phyloP scores from a whole-genome alignment of 1,140 invertebrate species.

The Venustaconcha ellipsiformis region DNA sequence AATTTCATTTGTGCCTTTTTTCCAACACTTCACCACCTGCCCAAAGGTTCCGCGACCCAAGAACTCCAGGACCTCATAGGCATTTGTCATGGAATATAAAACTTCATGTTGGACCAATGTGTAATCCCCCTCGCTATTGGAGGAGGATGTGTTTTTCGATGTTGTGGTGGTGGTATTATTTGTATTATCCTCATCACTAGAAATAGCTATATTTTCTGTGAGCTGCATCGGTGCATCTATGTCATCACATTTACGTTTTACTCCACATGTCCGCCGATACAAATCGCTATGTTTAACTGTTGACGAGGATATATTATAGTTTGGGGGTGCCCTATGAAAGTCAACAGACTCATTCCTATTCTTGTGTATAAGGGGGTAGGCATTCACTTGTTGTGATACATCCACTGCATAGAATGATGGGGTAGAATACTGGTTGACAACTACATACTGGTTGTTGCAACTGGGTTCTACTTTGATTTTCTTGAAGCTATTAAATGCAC shows the following conservation, averaged over 20 bases:
- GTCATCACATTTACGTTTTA: conserved; percentile 63
- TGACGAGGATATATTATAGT: background rate
- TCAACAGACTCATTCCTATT: conserved; percentile 52
- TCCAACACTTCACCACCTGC: conserved; percentile 99
- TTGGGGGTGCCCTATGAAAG: conserved; percentile 27
- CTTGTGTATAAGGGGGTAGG: conserved; percentile 41
- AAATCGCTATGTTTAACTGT: conserved; percentile 15
- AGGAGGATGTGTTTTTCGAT: conserved; percentile 74
- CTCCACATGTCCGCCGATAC: conserved; percentile 54
- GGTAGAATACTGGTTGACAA: conserved; percentile 27
- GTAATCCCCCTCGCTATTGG: conserved; percentile 89
- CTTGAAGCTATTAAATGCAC: conserved; percentile 62
- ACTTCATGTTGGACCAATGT: conserved; percentile 98
- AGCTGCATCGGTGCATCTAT: conserved; percentile 60
- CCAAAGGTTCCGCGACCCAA: conserved; percentile 98
- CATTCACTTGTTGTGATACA: conserved; percentile 19
- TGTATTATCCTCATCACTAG: conserved; percentile 64
- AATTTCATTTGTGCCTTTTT: conserved; percentile 99
- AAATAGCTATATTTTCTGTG: conserved; percentile 59
- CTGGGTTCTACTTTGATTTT: conserved; percentile 60
- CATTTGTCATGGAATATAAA: conserved; percentile 89
- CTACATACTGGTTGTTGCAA: conserved; percentile 59
- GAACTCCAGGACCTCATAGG: conserved; percentile 99
- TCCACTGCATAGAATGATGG: conserved; percentile 27
- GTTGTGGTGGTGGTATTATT: conserved; percentile 74